Conservation (phyloP, 2,888 invertebrate species). For the Andrena trimmerana region DNA sequence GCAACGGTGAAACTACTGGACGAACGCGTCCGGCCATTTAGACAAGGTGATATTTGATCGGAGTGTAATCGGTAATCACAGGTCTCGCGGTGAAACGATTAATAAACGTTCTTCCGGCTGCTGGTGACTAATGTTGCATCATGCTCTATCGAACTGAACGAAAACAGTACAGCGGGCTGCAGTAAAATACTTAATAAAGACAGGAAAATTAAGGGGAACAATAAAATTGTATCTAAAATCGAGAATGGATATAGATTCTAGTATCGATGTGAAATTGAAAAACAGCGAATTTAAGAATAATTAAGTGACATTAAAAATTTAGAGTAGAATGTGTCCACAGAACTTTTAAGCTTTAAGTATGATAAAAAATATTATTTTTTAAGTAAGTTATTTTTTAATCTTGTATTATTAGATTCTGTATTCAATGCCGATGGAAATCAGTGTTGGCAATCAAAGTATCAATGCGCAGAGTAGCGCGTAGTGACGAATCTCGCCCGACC, state of each 20-base stretch:
- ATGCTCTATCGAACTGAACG: conserved; percentile 15
- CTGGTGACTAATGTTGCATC: conserved; percentile 24
- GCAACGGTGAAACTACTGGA: neutral
- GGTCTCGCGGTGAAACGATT: conserved; percentile 24
- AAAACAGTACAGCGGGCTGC: conserved; percentile 5
- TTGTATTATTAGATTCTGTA: neutral
- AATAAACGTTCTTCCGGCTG: conserved; percentile 12
- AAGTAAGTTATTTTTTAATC: neutral
- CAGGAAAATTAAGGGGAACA: neutral
- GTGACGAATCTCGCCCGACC: conserved; percentile 7
- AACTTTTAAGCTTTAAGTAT: neutral
- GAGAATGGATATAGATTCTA: too few relatives aligned
- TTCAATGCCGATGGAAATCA: neutral
- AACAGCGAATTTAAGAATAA: neutral
- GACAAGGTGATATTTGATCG: conserved; percentile 29
- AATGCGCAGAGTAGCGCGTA: neutral
- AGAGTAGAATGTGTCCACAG: neutral
- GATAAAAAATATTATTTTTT: neutral
- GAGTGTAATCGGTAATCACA: conserved; percentile 38
- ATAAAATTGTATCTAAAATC: too few relatives aligned
- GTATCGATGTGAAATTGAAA: neutral
- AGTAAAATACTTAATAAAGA: neutral
- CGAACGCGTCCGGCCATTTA: neutral
- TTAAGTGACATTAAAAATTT: neutral
- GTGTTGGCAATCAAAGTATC: conserved; percentile 11